Evolutionary conservation across 2,797 vertebrate species (phyloP).

Genomic region (Leptatherina wallacei): DNA sequence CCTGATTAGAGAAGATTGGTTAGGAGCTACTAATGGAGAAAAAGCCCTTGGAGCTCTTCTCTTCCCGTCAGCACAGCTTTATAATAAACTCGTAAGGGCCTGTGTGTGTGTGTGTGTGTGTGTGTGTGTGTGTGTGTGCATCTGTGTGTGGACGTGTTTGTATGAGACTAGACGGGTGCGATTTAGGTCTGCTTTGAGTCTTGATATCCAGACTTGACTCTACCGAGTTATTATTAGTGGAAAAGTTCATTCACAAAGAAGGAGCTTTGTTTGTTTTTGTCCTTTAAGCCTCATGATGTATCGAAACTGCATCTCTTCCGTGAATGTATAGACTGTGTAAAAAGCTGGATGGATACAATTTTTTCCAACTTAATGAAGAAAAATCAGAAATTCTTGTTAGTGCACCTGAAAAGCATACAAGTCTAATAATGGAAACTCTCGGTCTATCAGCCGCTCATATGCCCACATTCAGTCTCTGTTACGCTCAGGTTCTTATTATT

Average conservation of each 20-base stretch:
- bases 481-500: no score
- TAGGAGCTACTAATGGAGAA: constrained; percentile 53
- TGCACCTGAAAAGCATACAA: no score
- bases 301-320: no score
- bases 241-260: background rate
- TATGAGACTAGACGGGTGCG: constrained; percentile 1
- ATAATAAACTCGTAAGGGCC: constrained; percentile 43
- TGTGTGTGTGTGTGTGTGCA: background rate
- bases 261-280: constrained; percentile 9
- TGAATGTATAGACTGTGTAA: no score
- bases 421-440: no score
- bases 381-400: no score
- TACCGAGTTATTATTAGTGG: background rate
- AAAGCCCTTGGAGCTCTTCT: constrained; percentile 28
- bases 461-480: no score
- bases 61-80: constrained; percentile 40
- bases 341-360: no score
- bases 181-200: constrained; percentile 13
- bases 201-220: constrained; percentile 18
- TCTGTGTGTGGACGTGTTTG: constrained; percentile 1
- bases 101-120: background rate
- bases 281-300: background rate
- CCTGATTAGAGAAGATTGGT: constrained; percentile 65
- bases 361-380: no score
- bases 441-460: no score